A percentile compares a stretch with the other conserved stretches of the same genome.
phyloP scores from a whole-genome alignment of 2,797 vertebrate species.

The Manis crassicaudata region DNA sequence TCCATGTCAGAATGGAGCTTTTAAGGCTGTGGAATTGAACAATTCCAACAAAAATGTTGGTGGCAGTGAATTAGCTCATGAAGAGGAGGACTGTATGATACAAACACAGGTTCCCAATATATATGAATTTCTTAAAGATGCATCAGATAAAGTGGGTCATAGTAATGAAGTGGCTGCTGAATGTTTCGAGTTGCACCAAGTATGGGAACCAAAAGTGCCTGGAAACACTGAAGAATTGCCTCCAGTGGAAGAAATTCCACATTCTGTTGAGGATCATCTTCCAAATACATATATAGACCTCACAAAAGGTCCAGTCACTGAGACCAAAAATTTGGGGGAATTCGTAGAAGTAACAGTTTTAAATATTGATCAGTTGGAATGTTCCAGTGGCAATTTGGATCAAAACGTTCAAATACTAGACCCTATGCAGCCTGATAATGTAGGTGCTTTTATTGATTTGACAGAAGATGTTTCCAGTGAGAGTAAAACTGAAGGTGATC shows the following conservation, averaged over 20 bases:
- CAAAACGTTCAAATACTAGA: slow-evolving; percentile 63
- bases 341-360: slow-evolving; percentile 66
- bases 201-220: slow-evolving; percentile 63
- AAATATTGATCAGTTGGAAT: slow-evolving; percentile 67
- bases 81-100: slow-evolving; percentile 55
- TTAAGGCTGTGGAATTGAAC: slow-evolving; percentile 44
- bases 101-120: slow-evolving; percentile 75
- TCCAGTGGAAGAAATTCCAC: slow-evolving; percentile 54
- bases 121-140: slow-evolving; percentile 72
- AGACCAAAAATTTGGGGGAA: slow-evolving; percentile 73
- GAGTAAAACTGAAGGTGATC: slow-evolving; percentile 42
- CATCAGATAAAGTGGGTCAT: slow-evolving; percentile 52
- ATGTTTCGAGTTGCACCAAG: slow-evolving; percentile 74
- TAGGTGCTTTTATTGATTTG: slow-evolving; percentile 76
- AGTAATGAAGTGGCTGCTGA: slow-evolving; percentile 42
- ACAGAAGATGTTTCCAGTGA: slow-evolving; percentile 78
- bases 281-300: slow-evolving; percentile 73
- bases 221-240: slow-evolving; percentile 62
- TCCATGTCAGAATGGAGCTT: slow-evolving; percentile 39
- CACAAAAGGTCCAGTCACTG: slow-evolving; percentile 72
- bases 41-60: slow-evolving; percentile 17
- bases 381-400: slow-evolving; percentile 48
- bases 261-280: slow-evolving; percentile 47
- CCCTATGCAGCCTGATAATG: slow-evolving; percentile 61
- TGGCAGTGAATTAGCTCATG: slow-evolving; percentile 18